phyloP scores from a whole-genome alignment of 2,113 vertebrate genomes.

The Stictonetta naevosa region DNA sequence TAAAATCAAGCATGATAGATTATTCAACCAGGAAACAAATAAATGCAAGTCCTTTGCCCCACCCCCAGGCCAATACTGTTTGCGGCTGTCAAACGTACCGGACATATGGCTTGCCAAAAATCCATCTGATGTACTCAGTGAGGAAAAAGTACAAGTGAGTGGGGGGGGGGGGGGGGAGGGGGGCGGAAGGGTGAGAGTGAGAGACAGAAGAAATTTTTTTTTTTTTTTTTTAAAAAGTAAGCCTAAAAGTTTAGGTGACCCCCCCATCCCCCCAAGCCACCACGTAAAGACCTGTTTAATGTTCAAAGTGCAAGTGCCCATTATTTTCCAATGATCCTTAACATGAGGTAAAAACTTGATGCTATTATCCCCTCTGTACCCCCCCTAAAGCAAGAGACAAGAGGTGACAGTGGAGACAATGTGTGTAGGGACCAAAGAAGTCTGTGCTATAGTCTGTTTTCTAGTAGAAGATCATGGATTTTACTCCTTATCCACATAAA shows the following conservation, averaged over 20 bases:
- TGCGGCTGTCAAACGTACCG: background rate
- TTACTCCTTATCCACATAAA: slow-evolving; percentile 20
- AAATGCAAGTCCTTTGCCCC: background rate
- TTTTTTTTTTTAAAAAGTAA: no score
- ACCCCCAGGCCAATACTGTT: background rate
- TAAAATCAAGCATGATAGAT: background rate
- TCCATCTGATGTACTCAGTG: background rate
- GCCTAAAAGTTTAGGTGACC: background rate
- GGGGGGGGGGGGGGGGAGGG: no score
- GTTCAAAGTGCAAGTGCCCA: background rate
- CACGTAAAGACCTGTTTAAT: background rate
- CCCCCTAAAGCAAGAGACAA: background rate
- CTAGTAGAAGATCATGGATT: slow-evolving; percentile 11
- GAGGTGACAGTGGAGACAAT: background rate
- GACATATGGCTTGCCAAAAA: background rate
- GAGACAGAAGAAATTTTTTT: background rate
- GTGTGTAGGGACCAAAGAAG: background rate
- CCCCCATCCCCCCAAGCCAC: background rate
- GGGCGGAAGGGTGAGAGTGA: fast-evolving
- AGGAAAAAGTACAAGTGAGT: background rate
- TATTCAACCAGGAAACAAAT: background rate
- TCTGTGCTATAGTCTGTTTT: background rate
- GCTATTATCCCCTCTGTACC: background rate
- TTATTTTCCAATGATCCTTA: background rate
- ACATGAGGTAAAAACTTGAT: background rate